Percentiles rank a stretch among this genome's conserved stretches.
Conservation (phyloP, 2,888 invertebrate species). For the Myopa testacea region DNA sequence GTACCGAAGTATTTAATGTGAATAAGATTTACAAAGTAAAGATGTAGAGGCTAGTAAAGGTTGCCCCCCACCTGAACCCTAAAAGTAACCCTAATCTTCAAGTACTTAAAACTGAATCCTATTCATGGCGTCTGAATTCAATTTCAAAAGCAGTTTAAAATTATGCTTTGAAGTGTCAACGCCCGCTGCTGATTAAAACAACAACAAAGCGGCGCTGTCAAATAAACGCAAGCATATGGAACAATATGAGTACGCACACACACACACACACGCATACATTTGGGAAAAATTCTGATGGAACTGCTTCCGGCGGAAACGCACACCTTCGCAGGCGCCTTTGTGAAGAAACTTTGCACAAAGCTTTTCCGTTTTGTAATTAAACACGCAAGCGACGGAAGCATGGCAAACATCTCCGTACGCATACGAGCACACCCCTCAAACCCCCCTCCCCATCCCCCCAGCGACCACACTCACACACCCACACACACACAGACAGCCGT, state of each 20-base stretch:
- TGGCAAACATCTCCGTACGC: background rate
- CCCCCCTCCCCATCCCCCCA: background rate
- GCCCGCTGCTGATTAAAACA: background rate
- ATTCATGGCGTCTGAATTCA: too few relatives aligned
- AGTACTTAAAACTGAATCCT: background rate
- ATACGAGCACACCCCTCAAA: conserved; percentile 1
- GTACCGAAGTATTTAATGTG: too few relatives aligned
- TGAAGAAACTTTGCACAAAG: conserved; percentile 44
- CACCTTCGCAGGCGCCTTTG: conserved; percentile 57
- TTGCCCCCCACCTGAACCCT: too few relatives aligned
- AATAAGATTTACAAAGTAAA: too few relatives aligned
- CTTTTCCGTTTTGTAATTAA: conserved; percentile 60
- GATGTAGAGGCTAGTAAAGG: too few relatives aligned
- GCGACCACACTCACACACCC: conserved; percentile 9
- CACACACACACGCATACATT: conserved; percentile 30
- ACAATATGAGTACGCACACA: background rate
- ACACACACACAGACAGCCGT: conserved; percentile 39
- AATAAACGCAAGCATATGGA: conserved; percentile 22
- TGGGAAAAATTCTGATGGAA: conserved; percentile 34
- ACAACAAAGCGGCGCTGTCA: too few relatives aligned
- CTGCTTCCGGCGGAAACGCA: conserved; percentile 52
- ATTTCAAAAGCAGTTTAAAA: background rate
- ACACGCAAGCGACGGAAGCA: conserved; percentile 49
- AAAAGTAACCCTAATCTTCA: background rate
- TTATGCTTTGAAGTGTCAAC: conserved; percentile 30